Evolutionary conservation across 1,140 invertebrate genomes (phyloP), one percentile per base, ranked within the genome.

Genomic region (Ruditapes philippinarum): DNA sequence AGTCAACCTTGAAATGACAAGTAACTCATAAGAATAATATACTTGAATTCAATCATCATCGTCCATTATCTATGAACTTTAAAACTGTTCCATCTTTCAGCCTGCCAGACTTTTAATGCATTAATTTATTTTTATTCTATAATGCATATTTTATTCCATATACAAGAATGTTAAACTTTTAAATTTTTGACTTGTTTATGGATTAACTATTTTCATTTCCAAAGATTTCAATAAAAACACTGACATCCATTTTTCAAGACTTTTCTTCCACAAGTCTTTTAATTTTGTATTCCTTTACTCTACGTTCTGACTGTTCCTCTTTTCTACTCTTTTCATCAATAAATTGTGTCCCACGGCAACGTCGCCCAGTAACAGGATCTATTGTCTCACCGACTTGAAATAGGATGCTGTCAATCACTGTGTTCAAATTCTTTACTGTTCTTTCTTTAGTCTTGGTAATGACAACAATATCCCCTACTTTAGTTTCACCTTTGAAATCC

Each of bases 321-420:
- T 74, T 38, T 57, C 91, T 83, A 38, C 22, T 19, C 0, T 70
- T 57, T 19, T 85, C 85, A 60, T 91, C 91, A 49, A 91, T 85
- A 68, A 81, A 91, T 42, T 86, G 31, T 28, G 42, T 91, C 7
- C 91, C 89, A 5, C 88, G 31, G 49, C 91, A 91, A 19, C 40
- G 80, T 19, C 86, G n/a, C 0, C 91, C 91, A n/a, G 91, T 91
- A 0, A 91, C 36, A 28, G 91, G 91, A 68, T 91, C 91, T 62
- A 51, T 78, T n/a, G 68, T 70, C 11, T 60, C 51, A 54, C 91
- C 91, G 28, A 81, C 76, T 33, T 82, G 76, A 60, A 65, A 91
- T 17, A 91, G 60, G 4, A 91, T 73, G 17, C 62, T 54, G 12
- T 65, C 81, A 19, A 90, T 40, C 51, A 84, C 76, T 28, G 62